Percentiles rank a stretch among this genome's conserved stretches.
These are phyloP conservation scores for Aphidius colemani DNA, from an alignment of 2,888 invertebrate genomes.

Conservation along the genomic window DNA sequence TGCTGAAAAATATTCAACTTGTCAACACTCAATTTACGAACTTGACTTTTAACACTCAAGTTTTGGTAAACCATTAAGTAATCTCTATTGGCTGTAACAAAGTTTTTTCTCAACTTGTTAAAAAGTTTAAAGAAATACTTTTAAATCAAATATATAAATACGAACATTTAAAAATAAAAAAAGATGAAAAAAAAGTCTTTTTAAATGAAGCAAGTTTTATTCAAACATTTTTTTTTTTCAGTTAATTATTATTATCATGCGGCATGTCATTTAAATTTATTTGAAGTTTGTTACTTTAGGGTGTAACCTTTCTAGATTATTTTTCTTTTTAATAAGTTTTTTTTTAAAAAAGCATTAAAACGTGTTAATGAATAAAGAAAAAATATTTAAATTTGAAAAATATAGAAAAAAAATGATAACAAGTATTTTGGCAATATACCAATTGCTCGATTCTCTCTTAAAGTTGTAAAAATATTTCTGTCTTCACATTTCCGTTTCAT, in stretches of 20 bases:
- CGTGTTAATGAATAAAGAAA: no score
- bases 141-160: no score
- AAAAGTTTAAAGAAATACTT: no score
- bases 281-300: no score
- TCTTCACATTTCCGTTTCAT: conserved; percentile 2
- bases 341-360: no score
- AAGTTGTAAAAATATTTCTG: conserved; percentile 7
- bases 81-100: not conserved
- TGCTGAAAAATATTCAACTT: conserved; percentile 59
- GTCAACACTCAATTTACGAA: conserved; percentile 56
- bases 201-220: no score
- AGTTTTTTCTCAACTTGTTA: not conserved
- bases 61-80: conserved; percentile 6
- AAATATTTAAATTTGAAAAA: no score
- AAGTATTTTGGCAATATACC: conserved; percentile 42
- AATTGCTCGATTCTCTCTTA: conserved; percentile 20
- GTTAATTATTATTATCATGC: no score
- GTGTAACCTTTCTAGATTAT: no score
- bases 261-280: no score
- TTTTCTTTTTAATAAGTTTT: no score
- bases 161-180: not conserved
- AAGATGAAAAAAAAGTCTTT: not conserved
- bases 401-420: conserved; percentile 5
- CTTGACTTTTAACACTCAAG: conserved; percentile 42
- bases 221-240: no score